Conservation (phyloP, 2,888 invertebrate species). For the Macropis europaea region DNA sequence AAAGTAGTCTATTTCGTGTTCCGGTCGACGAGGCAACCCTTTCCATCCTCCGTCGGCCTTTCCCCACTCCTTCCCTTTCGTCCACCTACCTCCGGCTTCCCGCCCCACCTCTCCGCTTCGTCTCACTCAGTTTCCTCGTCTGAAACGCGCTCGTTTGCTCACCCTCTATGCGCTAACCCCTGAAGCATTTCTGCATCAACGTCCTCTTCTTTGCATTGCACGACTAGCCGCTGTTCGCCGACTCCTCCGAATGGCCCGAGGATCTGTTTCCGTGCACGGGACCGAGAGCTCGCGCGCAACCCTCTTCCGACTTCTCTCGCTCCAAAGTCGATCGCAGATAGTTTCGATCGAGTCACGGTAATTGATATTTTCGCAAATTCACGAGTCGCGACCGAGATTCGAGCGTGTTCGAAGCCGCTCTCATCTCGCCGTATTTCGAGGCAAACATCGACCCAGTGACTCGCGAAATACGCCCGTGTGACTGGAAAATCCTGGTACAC, state of each 20-base stretch:
- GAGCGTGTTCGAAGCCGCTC: no score
- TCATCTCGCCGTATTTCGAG: no score
- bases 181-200: conserved; percentile 14
- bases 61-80: background rate
- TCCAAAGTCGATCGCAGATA: background rate
- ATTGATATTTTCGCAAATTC: no score
- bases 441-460: no score
- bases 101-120: no score
- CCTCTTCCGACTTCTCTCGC: background rate
- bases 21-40: background rate
- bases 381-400: no score
- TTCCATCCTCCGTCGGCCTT: background rate
- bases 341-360: no score
- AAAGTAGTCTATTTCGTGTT: background rate
- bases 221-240: background rate
- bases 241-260: background rate
- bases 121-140: no score
- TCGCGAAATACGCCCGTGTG: no score
- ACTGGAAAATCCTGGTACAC: no score
- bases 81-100: background rate
- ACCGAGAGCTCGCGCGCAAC: background rate
- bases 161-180: conserved; percentile 4
- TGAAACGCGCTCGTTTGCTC: conserved; percentile 13
- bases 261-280: background rate
- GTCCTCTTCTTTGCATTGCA: background rate